Conservation (phyloP, 2,888 invertebrate species). For the Philhelius pedissequus region DNA sequence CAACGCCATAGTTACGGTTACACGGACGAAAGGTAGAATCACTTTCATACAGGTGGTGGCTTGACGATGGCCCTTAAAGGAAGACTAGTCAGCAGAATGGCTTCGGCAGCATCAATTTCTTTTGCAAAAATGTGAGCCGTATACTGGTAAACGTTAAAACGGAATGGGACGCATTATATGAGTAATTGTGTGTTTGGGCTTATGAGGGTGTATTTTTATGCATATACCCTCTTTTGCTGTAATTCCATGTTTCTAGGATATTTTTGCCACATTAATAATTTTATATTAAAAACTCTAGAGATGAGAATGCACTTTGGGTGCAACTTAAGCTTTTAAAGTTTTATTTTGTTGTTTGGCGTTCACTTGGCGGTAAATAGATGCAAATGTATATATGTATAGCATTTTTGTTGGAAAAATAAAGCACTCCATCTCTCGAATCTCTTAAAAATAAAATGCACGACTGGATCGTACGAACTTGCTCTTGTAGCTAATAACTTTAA, state of each 20-base stretch:
- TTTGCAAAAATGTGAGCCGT: slow-evolving; percentile 19
- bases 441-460: no score
- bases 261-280: slow-evolving; percentile 63
- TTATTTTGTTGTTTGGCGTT: not conserved
- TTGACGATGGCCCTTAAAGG: slow-evolving; percentile 40
- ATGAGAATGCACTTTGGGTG: slow-evolving; percentile 61
- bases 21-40: slow-evolving; percentile 47
- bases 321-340: slow-evolving; percentile 52
- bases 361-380: not conserved
- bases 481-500: no score
- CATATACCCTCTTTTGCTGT: slow-evolving; percentile 15
- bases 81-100: slow-evolving; percentile 36
- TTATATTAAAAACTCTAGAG: slow-evolving; percentile 64
- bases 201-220: not conserved
- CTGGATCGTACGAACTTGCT: no score
- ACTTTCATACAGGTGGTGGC: slow-evolving; percentile 58
- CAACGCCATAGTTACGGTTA: slow-evolving; percentile 13
- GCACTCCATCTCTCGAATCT: no score
- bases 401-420: no score
- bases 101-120: slow-evolving; percentile 19
- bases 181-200: slow-evolving; percentile 6
- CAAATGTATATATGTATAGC: not conserved
- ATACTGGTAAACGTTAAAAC: slow-evolving; percentile 1
- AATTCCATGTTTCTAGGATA: slow-evolving; percentile 46
- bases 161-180: not conserved